Conservation (phyloP, 2,113 vertebrate species). For the Mesembrinibis cayennensis region DNA sequence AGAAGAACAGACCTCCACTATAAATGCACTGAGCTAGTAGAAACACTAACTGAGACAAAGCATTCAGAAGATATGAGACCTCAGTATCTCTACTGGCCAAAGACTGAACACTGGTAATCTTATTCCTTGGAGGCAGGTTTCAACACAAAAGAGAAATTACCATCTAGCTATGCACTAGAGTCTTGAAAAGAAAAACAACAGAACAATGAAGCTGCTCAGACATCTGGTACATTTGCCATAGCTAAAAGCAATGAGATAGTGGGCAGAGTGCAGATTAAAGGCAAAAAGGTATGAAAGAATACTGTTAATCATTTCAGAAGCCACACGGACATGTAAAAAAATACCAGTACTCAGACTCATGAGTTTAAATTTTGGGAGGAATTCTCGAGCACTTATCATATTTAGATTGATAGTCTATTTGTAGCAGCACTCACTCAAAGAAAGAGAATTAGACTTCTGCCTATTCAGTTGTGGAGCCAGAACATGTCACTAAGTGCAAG, state of each 20-base stretch:
- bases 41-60: not conserved
- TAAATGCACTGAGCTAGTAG: not conserved
- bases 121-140: not conserved
- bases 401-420: conserved; percentile 16
- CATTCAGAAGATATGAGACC: not conserved
- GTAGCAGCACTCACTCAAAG: not conserved
- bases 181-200: conserved; percentile 32
- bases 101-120: conserved; percentile 13
- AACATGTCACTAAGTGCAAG: conserved; percentile 51
- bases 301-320: not conserved
- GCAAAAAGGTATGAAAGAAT: not conserved
- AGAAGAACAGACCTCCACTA: not conserved
- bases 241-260: conserved; percentile 12
- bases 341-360: not conserved
- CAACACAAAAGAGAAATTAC: conserved; percentile 51
- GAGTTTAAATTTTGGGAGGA: not conserved
- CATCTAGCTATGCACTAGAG: not conserved
- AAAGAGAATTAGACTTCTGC: conserved; percentile 34
- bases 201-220: conserved; percentile 49
- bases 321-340: not conserved
- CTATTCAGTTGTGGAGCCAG: conserved; percentile 19
- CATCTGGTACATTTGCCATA: conserved; percentile 23
- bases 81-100: not conserved
- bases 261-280: conserved; percentile 18
- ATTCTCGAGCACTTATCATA: not conserved